Base-by-base conservation (phyloP, 2,797 vertebrate genomes). In the Cyclura pinguis region DNA sequence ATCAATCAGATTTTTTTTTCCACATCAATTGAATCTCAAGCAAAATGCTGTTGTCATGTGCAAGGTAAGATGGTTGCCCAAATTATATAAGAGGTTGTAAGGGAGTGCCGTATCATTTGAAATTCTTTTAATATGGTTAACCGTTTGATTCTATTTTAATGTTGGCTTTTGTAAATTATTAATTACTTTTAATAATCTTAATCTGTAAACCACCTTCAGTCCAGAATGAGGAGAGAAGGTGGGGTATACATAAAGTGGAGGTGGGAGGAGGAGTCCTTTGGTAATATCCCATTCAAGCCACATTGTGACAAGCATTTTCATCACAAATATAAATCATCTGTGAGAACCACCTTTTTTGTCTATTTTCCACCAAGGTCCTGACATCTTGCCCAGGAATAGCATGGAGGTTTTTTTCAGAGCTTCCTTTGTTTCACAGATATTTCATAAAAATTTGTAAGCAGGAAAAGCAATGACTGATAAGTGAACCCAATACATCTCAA, bases 401-500 rank as follows among this genome's bases (percentile, higher is more conserved):
- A 81, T 42, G 57, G 27, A 35, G 24, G 59, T 82, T 62, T 62
- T n/a, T 35, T 59, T 59, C 55, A 82, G 12, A 82, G 16, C 3
- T 83, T 9, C n/a, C 9, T 38, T 38, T 76, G 5, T 47, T 47
- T 83, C 55, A n/a, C 55, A 82, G 35, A 2, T 35, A 52, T 4
- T n/a, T 42, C 13, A 69, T 69, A 29, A 64, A 82, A 38, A 72
- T 82, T 73, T 88, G 64, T 69, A 88, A 88, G 24, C 50, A 81
- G 42, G 72, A 80, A 67, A 69, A 35, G 47, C 27, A 22, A 69
- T 32, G 67, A 50, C 35, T 38, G n/a, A 55, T 42, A 80, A 80
- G 27, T 16, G 32, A 55, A 74, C n/a, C 16, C 13, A 52, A 29
- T 67, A 10, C 6, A 80, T 24, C 3, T 80, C 50, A 69, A 18